Base-by-base conservation (phyloP, 2,113 vertebrate genomes). In the Lophura nycthemera region DNA sequence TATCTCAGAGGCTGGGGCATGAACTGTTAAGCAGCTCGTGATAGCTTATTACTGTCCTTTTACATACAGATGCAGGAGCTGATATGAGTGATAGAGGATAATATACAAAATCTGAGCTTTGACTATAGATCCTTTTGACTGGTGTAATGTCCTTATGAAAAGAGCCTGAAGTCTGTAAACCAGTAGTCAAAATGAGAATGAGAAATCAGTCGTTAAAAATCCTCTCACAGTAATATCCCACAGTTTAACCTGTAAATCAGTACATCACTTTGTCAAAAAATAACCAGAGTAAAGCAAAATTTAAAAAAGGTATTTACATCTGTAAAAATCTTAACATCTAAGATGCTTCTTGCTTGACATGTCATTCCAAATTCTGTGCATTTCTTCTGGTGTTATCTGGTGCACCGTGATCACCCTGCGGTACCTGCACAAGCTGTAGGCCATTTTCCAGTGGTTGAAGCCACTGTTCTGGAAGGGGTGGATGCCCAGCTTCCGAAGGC, bases 381-480 rank as follows among this genome's bases (percentile, higher is more conserved):
- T 99, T 98, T 99, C 99, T 96, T 99, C 99, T 4, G 99, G 99
- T 40, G 99, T 98, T 97, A 99, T 99, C 98, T 99, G 99, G 97
- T 99, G 99, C 83, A 99, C 99, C 0, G 99, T 99, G 97, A 99
- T 99, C 66, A 99, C 98, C 14, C 99, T 98, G 11, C 99, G 98
- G 95, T 99, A 99, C 89, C 99, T 97, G 95, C 99, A 99, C 96
- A 99, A 98, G 93, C 99, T 99, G 92, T 99, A 99, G 67, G 99
- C 99, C 99, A 99, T 99, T 97, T 99, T 99, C 99, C 99, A 99
- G 97, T 99, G 99, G 98, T 99, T 99, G 95, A 99, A 99, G 92
- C 99, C 99, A 97, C 99, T 99, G 98, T 99, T 99, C 97, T 99
- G 99, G 97, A 99, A 99, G 67, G 99, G 99, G 94, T 99, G 99